These are phyloP conservation scores for Prionailurus viverrinus DNA, from an alignment of 2,113 vertebrate species.

Conservation along the genomic window DNA sequence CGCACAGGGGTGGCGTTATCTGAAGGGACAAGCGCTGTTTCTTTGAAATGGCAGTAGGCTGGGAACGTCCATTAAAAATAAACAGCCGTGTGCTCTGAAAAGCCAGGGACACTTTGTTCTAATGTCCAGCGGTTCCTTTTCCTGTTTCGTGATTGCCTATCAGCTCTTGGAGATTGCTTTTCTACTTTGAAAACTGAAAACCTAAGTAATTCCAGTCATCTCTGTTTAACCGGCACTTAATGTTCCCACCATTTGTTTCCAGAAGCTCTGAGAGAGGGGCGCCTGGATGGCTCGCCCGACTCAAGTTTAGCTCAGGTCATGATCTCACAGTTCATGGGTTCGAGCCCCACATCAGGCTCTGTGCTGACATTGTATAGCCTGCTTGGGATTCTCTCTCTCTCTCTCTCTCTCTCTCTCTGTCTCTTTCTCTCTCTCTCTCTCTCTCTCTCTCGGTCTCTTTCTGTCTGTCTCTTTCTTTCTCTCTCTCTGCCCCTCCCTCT, in stretches of 20 bases:
- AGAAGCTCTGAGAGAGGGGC: not conserved
- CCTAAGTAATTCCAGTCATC: not conserved
- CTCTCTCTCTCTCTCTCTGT: too few species aligned
- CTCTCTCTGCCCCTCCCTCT: too few species aligned
- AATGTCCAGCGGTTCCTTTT: not conserved
- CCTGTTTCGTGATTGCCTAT: conserved; percentile 5
- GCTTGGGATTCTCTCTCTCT: too few species aligned
- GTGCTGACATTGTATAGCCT: too few species aligned
- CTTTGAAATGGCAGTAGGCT: conserved; percentile 27
- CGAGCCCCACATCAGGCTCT: too few species aligned
- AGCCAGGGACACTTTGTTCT: conserved; percentile 7
- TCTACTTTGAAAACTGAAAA: not conserved
- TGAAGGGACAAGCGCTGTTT: fast-evolving
- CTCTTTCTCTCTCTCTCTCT: too few species aligned
- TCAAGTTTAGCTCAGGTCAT: too few species aligned
- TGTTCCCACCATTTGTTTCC: not conserved
- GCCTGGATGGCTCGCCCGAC: not conserved
- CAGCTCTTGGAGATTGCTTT: not conserved
- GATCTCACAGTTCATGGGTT: too few species aligned
- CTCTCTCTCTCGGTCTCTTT: too few species aligned
- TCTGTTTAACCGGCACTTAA: not conserved
- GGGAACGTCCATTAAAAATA: not conserved
- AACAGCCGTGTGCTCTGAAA: not conserved
- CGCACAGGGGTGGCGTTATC: fast-evolving
- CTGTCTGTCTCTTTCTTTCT: too few species aligned